Percentiles rank a stretch among this genome's conserved stretches.
Conservation (phyloP, 2,113 vertebrate genomes). For the Notiomystis cincta region DNA sequence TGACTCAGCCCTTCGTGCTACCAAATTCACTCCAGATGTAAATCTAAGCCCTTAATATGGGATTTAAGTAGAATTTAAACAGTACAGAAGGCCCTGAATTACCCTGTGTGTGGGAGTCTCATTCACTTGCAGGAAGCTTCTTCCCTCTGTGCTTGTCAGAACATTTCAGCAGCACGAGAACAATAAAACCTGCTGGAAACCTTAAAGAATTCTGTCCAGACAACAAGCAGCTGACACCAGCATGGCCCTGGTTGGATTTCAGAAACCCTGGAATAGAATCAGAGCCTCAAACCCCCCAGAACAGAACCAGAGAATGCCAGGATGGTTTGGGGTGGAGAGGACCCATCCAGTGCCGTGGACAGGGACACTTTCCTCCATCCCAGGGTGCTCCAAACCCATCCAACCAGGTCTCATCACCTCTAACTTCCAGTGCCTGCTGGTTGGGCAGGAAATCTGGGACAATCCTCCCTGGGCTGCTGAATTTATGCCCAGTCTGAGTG, state of each 20-base stretch:
- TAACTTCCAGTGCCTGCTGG: background rate
- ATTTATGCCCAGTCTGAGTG: background rate
- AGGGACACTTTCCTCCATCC: background rate
- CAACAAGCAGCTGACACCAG: background rate
- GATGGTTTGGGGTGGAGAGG: background rate
- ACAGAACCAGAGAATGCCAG: background rate
- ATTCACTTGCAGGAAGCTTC: background rate
- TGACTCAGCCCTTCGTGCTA: background rate
- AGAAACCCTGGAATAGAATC: background rate
- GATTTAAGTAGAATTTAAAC: constrained; percentile 2
- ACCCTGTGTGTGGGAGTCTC: background rate
- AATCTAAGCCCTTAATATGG: constrained; percentile 1
- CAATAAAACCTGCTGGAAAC: background rate
- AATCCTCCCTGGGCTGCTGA: background rate
- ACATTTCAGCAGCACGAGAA: background rate
- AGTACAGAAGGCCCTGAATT: background rate
- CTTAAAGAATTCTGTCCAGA: background rate
- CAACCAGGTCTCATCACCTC: background rate
- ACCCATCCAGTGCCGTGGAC: background rate
- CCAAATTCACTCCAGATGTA: constrained; percentile 9
- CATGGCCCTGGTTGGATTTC: background rate
- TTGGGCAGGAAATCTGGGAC: background rate
- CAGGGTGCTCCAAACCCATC: background rate
- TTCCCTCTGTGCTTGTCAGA: background rate
- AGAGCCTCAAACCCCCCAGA: background rate